These are phyloP conservation scores for Dermatophagoides farinae DNA, from an alignment of 1,140 invertebrate species.

Conservation along the genomic window DNA sequence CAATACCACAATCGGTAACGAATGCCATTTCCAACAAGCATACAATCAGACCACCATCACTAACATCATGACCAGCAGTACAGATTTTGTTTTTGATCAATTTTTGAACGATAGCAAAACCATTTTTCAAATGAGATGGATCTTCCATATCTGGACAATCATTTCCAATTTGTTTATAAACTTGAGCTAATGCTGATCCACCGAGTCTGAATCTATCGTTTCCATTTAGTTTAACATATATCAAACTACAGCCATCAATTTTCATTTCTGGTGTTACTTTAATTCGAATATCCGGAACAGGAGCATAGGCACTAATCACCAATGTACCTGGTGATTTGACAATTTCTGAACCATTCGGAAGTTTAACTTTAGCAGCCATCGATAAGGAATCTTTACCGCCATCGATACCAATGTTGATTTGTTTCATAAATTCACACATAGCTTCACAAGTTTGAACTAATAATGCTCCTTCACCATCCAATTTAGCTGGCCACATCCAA, in stretches of 20 bases:
- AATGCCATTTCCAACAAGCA: constrained; percentile 87
- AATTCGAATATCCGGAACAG: constrained; percentile 59
- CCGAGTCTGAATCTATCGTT: constrained; percentile 43
- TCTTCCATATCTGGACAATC: constrained; percentile 55
- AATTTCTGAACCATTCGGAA: constrained; percentile 34
- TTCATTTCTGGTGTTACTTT: constrained; percentile 73
- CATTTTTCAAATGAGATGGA: constrained; percentile 39
- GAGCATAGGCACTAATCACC: constrained; percentile 82
- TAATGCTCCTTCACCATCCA: constrained; percentile 62
- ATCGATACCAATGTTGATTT: constrained; percentile 75
- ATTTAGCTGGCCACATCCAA: constrained; percentile 98
- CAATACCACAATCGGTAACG: constrained; percentile 59
- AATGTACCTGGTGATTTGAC: constrained; percentile 41
- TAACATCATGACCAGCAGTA: constrained; percentile 81
- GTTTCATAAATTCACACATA: constrained; percentile 65
- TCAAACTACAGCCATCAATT: constrained; percentile 34
- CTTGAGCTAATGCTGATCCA: constrained; percentile 76
- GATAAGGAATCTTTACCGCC: constrained; percentile 94
- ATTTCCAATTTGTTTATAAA: constrained; percentile 62
- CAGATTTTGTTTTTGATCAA: constrained; percentile 51
- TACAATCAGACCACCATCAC: constrained; percentile 79
- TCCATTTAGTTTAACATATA: constrained; percentile 45
- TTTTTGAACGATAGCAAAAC: constrained; percentile 61
- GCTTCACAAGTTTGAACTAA: constrained; percentile 66
- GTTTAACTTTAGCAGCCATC: constrained; percentile 70